These are phyloP conservation scores for Macropis europaea DNA, from an alignment of 2,888 invertebrate genomes.

Conservation along the genomic window DNA sequence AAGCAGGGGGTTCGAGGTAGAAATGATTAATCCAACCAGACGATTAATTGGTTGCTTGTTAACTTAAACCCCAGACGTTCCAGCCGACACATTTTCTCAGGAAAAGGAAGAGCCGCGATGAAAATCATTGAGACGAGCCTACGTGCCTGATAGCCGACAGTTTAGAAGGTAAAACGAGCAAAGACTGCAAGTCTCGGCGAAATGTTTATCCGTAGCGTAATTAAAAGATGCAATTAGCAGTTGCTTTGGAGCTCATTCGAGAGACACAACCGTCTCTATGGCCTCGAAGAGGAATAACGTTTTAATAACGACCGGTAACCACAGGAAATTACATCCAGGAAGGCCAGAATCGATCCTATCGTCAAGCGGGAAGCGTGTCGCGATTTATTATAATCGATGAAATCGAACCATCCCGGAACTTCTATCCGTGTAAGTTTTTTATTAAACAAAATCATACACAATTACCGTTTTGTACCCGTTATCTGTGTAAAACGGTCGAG, in stretches of 20 bases:
- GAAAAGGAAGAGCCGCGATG: too few relatives aligned
- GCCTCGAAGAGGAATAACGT: constrained; percentile 18
- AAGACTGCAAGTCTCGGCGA: background rate
- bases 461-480: background rate
- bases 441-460: background rate
- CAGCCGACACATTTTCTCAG: too few relatives aligned
- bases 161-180: background rate
- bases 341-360: constrained; percentile 19
- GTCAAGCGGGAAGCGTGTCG: background rate
- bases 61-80: too few relatives aligned
- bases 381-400: constrained; percentile 3
- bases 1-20: too few relatives aligned
- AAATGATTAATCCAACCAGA: too few relatives aligned
- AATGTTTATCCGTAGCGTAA: background rate
- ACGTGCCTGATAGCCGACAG: background rate
- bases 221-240: background rate
- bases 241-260: background rate
- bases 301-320: constrained; percentile 20
- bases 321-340: constrained; percentile 10
- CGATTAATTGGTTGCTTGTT: too few relatives aligned
- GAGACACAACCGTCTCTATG: constrained; percentile 24
- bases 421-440: background rate
- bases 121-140: too few relatives aligned
- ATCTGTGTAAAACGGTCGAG: background rate
- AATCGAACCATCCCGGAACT: background rate